Conservation (phyloP, 1,140 invertebrate species). For the Psix sp. region DNA sequence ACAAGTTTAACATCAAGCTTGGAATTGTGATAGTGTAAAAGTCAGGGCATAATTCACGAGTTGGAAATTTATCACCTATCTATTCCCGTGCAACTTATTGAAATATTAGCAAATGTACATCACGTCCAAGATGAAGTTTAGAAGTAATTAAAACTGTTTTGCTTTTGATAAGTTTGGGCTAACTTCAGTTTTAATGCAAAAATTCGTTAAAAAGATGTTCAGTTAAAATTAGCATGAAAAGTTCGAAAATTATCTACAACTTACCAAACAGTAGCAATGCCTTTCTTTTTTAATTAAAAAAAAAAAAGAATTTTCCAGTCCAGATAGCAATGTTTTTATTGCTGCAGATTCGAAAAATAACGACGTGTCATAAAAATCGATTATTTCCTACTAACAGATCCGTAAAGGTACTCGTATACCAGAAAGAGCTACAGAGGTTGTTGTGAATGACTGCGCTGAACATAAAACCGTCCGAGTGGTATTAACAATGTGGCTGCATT, state of each 20-base stretch:
- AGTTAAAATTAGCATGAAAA: too few relatives aligned
- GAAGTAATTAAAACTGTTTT: conserved; percentile 19
- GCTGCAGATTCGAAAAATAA: conserved; percentile 29
- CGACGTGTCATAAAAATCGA: conserved; percentile 39
- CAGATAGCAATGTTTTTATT: too few relatives aligned
- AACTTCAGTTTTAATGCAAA: too few relatives aligned
- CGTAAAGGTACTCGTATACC: conserved; percentile 41
- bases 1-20: conserved; percentile 37
- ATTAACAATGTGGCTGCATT: conserved; percentile 47
- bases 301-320: too few relatives aligned
- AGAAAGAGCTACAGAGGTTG: conserved; percentile 28
- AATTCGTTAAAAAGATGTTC: too few relatives aligned
- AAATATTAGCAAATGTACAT: conserved; percentile 39
- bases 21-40: conserved; percentile 35
- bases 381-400: conserved; percentile 30
- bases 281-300: too few relatives aligned
- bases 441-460: conserved; percentile 22
- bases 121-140: conserved; percentile 14
- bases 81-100: conserved; percentile 36
- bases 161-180: too few relatives aligned
- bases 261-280: too few relatives aligned
- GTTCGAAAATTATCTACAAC: too few relatives aligned
- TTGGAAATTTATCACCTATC: conserved; percentile 43
- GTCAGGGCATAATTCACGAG: conserved; percentile 28
- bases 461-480: conserved; percentile 52